Evolutionary conservation across 2,113 vertebrate genomes (phyloP).

Genomic region (Prochilodus magdalenae): DNA sequence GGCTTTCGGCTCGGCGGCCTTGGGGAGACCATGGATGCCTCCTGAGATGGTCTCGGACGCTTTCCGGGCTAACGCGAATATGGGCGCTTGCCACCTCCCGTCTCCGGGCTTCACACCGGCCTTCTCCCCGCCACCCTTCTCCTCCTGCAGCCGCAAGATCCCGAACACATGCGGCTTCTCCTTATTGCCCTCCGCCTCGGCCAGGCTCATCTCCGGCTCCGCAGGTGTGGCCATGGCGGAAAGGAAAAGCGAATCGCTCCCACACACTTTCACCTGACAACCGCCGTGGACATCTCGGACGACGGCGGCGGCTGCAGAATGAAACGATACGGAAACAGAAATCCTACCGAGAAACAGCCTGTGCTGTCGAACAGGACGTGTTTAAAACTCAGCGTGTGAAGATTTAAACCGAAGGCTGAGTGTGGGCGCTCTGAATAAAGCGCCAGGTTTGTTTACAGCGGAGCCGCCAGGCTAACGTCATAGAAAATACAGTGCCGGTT

Average conservation of each 20-base stretch:
- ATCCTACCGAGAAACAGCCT: not conserved
- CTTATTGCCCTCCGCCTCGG: slow-evolving; percentile 74
- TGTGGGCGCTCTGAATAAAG: slow-evolving; percentile 38
- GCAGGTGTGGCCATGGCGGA: slow-evolving; percentile 77
- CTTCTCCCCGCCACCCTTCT: slow-evolving; percentile 71
- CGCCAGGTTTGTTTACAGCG: slow-evolving; percentile 72
- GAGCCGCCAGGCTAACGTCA: slow-evolving; percentile 73
- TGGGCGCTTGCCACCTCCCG: slow-evolving; percentile 83
- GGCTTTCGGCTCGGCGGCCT: slow-evolving; percentile 76
- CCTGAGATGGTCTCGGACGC: slow-evolving; percentile 82
- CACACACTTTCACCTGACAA: slow-evolving; percentile 53
- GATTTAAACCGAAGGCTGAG: not conserved
- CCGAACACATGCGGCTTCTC: slow-evolving; percentile 79
- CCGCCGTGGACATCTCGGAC: slow-evolving; percentile 42
- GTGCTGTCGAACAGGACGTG: not conserved
- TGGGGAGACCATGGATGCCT: slow-evolving; percentile 81
- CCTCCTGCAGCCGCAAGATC: slow-evolving; percentile 79
- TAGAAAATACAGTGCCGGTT: not conserved
- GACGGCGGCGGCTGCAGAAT: slow-evolving; percentile 11
- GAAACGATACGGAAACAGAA: slow-evolving; percentile 40
- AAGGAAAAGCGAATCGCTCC: slow-evolving; percentile 34
- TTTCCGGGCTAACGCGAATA: slow-evolving; percentile 83
- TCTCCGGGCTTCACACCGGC: slow-evolving; percentile 67
- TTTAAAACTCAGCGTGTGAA: not conserved
- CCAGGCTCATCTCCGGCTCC: slow-evolving; percentile 78